Percentiles rank a stretch among this genome's conserved stretches.
Conservation (phyloP, 1,140 invertebrate species). For the Caenorhabditis brenneri region DNA sequence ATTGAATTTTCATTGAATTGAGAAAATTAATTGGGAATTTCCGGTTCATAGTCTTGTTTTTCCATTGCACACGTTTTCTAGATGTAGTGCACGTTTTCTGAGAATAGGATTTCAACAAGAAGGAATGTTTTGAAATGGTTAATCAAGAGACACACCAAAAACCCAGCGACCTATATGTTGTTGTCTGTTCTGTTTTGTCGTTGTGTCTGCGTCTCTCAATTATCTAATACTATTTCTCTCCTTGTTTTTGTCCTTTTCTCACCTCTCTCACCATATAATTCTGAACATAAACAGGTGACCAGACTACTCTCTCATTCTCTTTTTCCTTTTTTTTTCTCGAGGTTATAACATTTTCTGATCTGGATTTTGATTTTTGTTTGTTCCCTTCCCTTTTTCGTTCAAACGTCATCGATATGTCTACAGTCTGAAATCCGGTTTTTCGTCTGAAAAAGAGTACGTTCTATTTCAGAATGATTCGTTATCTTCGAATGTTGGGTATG, state of each 20-base stretch:
- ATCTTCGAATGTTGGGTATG: constrained; percentile 50
- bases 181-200: neutral
- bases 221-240: neutral
- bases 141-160: neutral
- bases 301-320: neutral
- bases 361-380: neutral
- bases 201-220: constrained; percentile 1
- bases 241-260: neutral
- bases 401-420: too few relatives aligned
- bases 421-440: neutral
- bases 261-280: neutral
- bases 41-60: neutral
- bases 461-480: constrained; percentile 11
- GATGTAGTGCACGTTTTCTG: too few relatives aligned
- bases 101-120: neutral
- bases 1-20: neutral
- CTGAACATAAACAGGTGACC: constrained; percentile 12
- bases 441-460: too few relatives aligned
- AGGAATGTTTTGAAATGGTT: neutral
- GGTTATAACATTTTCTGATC: neutral
- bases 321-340: neutral
- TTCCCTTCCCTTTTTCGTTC: neutral
- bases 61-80: too few relatives aligned
- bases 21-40: neutral
- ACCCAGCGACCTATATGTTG: neutral